Conservation (phyloP, 2,797 vertebrate genomes). For the Phrynocephalus forsythii region DNA sequence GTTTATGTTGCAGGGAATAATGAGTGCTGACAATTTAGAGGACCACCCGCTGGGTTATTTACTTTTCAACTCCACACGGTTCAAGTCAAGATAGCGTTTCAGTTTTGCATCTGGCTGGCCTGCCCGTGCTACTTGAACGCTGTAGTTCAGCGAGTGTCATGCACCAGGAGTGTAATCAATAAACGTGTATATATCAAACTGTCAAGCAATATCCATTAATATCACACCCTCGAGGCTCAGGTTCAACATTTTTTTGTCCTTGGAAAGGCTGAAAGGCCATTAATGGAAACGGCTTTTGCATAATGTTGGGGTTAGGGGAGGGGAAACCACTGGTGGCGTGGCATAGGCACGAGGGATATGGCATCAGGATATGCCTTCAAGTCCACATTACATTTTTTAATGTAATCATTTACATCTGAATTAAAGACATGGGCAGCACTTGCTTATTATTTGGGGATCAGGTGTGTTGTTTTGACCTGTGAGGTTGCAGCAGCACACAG, state of each 20-base stretch:
- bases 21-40: constrained; percentile 69
- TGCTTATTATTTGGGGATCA: background rate
- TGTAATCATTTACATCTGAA: constrained; percentile 23
- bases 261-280: constrained; percentile 47
- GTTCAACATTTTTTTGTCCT: constrained; percentile 59
- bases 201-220: constrained; percentile 57
- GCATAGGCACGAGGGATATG: background rate
- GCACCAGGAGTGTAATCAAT: constrained; percentile 61
- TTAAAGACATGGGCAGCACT: background rate
- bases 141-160: constrained; percentile 52
- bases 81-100: constrained; percentile 68
- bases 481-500: background rate
- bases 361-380: too few species aligned
- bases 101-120: constrained; percentile 67
- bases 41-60: constrained; percentile 76
- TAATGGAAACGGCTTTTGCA: constrained; percentile 48
- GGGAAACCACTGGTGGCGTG: background rate
- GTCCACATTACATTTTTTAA: too few species aligned
- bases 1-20: constrained; percentile 67
- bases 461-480: background rate
- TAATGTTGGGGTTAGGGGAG: background rate
- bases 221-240: constrained; percentile 39
- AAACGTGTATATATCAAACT: constrained; percentile 50
- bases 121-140: constrained; percentile 57
- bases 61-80: constrained; percentile 73